Evolutionary conservation across 2,888 invertebrate genomes (phyloP).

Genomic region (Ennomos quercinarius): DNA sequence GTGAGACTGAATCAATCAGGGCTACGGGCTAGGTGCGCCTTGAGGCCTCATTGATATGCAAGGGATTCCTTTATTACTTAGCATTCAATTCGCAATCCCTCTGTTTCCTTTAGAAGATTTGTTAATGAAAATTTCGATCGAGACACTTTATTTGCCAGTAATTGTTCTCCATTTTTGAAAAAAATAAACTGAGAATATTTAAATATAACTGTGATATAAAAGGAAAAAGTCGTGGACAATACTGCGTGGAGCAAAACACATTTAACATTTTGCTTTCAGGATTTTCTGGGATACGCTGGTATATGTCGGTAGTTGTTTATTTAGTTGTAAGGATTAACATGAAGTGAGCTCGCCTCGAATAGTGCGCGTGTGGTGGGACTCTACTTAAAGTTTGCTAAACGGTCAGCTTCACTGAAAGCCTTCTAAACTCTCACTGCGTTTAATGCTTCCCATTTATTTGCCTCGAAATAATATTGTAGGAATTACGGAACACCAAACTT

Average conservation of each 20-base stretch:
- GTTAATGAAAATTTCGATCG: constrained; percentile 50
- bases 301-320: constrained; percentile 63
- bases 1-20: constrained; percentile 71
- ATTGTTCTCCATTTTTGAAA: constrained; percentile 15
- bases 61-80: constrained; percentile 73
- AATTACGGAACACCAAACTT: constrained; percentile 47
- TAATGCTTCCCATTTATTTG: constrained; percentile 56
- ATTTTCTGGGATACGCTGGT: constrained; percentile 68
- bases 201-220: constrained; percentile 5
- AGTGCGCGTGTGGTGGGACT: constrained; percentile 58
- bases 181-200: constrained; percentile 2
- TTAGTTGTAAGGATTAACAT: constrained; percentile 74
- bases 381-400: constrained; percentile 78
- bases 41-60: constrained; percentile 74
- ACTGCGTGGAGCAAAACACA: constrained; percentile 2
- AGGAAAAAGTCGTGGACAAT: constrained; percentile 5
- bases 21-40: constrained; percentile 56
- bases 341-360: constrained; percentile 60
- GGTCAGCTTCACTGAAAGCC: constrained; percentile 71
- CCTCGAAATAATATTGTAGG: constrained; percentile 63
- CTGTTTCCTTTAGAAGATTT: constrained; percentile 59
- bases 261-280: constrained; percentile 63
- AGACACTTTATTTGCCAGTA: constrained; percentile 14
- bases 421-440: constrained; percentile 68
- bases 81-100: constrained; percentile 68